Conservation (phyloP, 2,888 invertebrate species). For the Lycocerus yunnanus region DNA sequence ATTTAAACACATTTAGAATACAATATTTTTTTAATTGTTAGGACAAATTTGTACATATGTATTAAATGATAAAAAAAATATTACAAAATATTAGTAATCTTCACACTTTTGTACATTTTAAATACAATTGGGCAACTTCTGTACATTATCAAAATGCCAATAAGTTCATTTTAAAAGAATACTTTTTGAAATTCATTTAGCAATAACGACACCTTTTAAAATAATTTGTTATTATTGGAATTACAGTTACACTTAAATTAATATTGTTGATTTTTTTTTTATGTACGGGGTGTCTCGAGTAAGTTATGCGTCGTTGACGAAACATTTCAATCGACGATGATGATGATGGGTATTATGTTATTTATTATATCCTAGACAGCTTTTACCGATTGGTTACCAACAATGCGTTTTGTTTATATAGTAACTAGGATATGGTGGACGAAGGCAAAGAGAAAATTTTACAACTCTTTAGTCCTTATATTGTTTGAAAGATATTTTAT, state of each 20-base stretch:
- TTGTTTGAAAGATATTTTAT: not conserved
- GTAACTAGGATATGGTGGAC: not conserved
- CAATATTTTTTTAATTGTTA: constrained; percentile 25
- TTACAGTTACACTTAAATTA: not conserved
- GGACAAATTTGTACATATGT: constrained; percentile 24
- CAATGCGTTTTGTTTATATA: not conserved
- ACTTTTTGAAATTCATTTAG: not conserved
- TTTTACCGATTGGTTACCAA: not conserved
- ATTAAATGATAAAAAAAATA: constrained; percentile 23
- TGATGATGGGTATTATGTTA: not conserved
- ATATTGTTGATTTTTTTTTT: not conserved
- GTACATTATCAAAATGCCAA: not conserved
- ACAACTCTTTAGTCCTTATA: too few relatives aligned
- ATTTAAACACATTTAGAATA: constrained; percentile 22
- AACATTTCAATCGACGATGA: not conserved
- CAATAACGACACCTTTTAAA: not conserved
- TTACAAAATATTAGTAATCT: constrained; percentile 10
- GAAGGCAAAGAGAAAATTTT: not conserved
- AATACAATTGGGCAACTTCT: constrained; percentile 21
- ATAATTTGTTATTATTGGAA: not conserved
- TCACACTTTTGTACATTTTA: constrained; percentile 25
- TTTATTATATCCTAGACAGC: not conserved
- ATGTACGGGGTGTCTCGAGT: not conserved
- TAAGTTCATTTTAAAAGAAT: not conserved
- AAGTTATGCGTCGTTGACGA: not conserved